phyloP scores from a whole-genome alignment of 2,797 vertebrate species.

The Erethizon dorsatum region DNA sequence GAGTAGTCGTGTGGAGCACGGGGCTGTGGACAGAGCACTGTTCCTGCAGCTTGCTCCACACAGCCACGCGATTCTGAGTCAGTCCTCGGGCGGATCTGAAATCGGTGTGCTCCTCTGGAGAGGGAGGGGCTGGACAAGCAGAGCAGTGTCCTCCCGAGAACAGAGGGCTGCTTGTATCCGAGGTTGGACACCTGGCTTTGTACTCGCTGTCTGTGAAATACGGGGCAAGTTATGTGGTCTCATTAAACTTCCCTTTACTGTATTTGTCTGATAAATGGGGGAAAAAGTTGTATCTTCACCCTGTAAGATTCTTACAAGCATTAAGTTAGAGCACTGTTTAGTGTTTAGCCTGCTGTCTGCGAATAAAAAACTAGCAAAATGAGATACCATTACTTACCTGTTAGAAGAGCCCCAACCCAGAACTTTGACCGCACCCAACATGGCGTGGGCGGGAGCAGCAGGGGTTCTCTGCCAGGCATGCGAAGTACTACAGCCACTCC shows the following conservation, averaged over 20 bases:
- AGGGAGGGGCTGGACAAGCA: accelerated
- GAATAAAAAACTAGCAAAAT: neutral
- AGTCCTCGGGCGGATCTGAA: neutral
- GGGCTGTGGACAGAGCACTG: neutral
- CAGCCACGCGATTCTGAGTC: neutral
- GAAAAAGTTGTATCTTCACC: neutral
- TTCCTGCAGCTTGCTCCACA: neutral
- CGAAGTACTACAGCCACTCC: neutral
- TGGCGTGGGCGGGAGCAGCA: accelerated
- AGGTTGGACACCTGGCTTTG: neutral
- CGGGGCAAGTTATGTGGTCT: neutral
- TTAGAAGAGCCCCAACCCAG: neutral
- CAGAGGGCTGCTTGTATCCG: neutral
- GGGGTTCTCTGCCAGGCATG: too few relatives aligned
- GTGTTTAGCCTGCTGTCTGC: neutral
- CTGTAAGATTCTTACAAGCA: neutral
- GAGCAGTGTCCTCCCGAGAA: too few relatives aligned
- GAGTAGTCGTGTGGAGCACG: neutral
- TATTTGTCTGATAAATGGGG: neutral
- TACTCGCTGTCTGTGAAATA: accelerated
- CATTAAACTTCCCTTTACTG: neutral
- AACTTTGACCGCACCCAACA: accelerated
- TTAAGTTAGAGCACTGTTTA: neutral
- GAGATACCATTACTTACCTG: neutral
- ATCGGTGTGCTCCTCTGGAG: neutral